A percentile compares a stretch with the other conserved stretches of the same genome.
These are phyloP conservation scores for Lepidothrix coronata DNA, from an alignment of 2,113 vertebrate genomes.

Conservation along the genomic window DNA sequence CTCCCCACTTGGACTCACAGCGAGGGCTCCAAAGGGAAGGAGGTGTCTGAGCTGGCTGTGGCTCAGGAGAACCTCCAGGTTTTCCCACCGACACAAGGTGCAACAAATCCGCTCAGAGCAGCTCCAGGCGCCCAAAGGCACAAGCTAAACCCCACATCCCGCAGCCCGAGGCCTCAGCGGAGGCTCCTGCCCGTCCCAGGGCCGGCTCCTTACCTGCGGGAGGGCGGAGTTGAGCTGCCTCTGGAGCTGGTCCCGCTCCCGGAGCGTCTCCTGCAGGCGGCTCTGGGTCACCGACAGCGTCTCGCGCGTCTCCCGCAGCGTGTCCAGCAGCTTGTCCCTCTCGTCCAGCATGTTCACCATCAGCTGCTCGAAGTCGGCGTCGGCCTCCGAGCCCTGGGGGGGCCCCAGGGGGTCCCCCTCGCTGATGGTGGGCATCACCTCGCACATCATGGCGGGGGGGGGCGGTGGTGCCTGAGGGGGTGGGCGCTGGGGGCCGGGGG, in stretches of 20 bases:
- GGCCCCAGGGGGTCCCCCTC: constrained; percentile 92
- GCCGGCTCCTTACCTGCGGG: constrained; percentile 84
- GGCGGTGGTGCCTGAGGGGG: neutral
- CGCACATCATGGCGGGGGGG: constrained; percentile 87
- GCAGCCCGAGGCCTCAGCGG: neutral
- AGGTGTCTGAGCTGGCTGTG: neutral
- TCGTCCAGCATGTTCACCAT: constrained; percentile 99
- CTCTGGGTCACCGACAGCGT: constrained; percentile 87
- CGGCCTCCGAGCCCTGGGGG: constrained; percentile 83
- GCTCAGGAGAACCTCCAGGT: neutral
- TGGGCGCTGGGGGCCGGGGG: neutral
- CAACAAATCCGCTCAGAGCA: rapidly evolving
- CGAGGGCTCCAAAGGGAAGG: rapidly evolving
- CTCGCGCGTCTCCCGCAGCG: constrained; percentile 92
- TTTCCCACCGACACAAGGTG: neutral
- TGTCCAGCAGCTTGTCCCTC: constrained; percentile 95
- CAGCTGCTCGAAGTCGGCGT: constrained; percentile 96
- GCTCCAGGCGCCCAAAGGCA: neutral
- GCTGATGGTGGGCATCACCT: constrained; percentile 98
- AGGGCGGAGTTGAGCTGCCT: constrained; percentile 92
- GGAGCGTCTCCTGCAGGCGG: constrained; percentile 89
- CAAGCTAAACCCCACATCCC: neutral
- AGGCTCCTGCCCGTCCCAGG: neutral
- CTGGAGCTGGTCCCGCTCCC: constrained; percentile 95
- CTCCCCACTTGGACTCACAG: neutral